Evolutionary conservation across 2,113 vertebrate species (phyloP), one percentile per base, ranked within the genome.

Genomic region (Campylorhamphus procurvoides): DNA sequence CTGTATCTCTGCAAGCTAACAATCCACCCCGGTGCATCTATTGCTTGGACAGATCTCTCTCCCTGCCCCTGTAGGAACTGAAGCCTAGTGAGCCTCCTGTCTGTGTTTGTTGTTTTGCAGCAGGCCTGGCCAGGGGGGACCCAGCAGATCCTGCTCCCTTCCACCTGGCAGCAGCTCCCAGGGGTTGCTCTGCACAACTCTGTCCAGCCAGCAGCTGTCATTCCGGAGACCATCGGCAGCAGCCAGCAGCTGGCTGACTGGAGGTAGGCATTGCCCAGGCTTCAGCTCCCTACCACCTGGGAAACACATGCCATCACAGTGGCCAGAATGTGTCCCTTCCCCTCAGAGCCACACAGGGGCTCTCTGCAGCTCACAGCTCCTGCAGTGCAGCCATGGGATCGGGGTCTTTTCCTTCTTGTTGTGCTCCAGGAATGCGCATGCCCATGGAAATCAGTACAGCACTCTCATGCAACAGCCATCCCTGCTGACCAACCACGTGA

Each of bases 101-200:
- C 37, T 97, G 68, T 97, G 23, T 97, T 96, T 98, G 95, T 96
- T 97, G 97, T 97, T 96, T 97, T 98, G 93, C 97, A 99, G 99
- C 99, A 99, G 98, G 99, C 99, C 87, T 99, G 99, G 99, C 99
- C 99, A 29, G 98, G 98, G 49, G 99, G 99, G 75, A 99, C 99
- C 59, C 99, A 99, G 93, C 99, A 99, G 98, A 99, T 99, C 82
- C 98, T 99, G 95, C 98, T 99, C 79, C 99, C 99, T 53, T 99
- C 99, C 64, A 98, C 99, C 25, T 99, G 99, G 99, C 99, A 99
- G 97, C 99, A 99, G 97, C 98, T 99, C 98, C 99, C 99, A 4
- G 98, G 99, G 60, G 98, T 99, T 97, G 98, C 99, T 92, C 96
- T 99, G 77, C 99, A 99, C 96, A 99, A 99, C 96, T 98, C 99